A percentile compares a stretch with the other conserved stretches of the same genome.
These are phyloP conservation scores for Vesta saturnalis DNA, from an alignment of 2,888 invertebrate species.

Conservation along the genomic window DNA sequence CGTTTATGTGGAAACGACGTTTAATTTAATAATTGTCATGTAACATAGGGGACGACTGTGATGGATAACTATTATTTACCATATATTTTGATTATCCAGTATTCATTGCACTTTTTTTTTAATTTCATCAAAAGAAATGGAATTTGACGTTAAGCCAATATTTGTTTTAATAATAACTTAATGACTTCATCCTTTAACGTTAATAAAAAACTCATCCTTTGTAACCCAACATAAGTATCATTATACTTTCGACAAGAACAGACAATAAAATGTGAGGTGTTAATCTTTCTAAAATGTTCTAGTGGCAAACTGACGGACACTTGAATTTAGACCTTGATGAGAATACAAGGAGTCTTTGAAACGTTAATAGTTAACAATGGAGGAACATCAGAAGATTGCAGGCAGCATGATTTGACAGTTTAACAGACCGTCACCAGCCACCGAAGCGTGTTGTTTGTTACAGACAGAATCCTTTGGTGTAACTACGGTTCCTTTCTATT, in stretches of 20 bases:
- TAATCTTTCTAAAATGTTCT: constrained; percentile 59
- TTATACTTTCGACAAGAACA: constrained; percentile 52
- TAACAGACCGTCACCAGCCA: constrained; percentile 42
- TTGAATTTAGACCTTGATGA: constrained; percentile 56
- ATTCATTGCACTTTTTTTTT: constrained; percentile 26
- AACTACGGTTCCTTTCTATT: constrained; percentile 41
- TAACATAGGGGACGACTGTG: constrained; percentile 40
- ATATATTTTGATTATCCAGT: constrained; percentile 39
- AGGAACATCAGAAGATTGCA: constrained; percentile 53
- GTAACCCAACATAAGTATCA: constrained; percentile 55
- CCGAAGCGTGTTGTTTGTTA: constrained; percentile 46
- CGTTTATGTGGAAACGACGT: constrained; percentile 53
- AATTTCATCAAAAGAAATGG: constrained; percentile 16
- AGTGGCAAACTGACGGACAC: constrained; percentile 59
- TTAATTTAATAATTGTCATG: constrained; percentile 55
- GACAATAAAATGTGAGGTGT: constrained; percentile 56
- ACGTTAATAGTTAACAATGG: constrained; percentile 55
- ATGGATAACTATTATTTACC: constrained; percentile 45
- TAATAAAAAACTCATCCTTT: constrained; percentile 48
- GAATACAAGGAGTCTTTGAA: constrained; percentile 56
- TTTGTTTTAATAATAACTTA: constrained; percentile 37
- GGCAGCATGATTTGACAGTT: constrained; percentile 55
- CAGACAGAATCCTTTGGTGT: constrained; percentile 32
- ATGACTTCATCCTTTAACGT: constrained; percentile 39
- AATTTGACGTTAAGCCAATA: constrained; percentile 35